Conservation (phyloP, 2,797 vertebrate genomes). For the Sebastes nivosus region DNA sequence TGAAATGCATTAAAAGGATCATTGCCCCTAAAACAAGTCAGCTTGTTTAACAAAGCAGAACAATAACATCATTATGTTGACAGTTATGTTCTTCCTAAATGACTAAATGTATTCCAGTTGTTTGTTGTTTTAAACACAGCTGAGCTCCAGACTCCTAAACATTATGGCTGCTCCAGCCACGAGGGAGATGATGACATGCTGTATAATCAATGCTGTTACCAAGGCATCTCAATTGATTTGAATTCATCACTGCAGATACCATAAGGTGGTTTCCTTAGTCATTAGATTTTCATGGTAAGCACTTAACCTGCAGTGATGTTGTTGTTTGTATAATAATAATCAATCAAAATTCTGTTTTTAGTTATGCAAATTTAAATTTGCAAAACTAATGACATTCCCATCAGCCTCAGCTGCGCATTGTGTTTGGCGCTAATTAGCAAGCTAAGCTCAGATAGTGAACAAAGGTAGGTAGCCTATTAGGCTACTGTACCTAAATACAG, state of each 20-base stretch:
- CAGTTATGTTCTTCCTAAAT: slow-evolving; percentile 6
- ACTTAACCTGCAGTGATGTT: not conserved
- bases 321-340: not conserved
- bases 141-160: slow-evolving; percentile 15
- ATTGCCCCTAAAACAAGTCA: not conserved
- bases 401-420: not conserved
- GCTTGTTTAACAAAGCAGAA: slow-evolving; percentile 15
- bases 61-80: slow-evolving; percentile 18
- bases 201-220: slow-evolving; percentile 47
- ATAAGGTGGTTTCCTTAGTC: not conserved
- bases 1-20: slow-evolving; percentile 10
- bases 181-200: slow-evolving; percentile 18
- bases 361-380: not conserved
- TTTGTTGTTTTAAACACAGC: slow-evolving; percentile 29
- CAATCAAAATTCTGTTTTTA: not conserved
- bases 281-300: not conserved
- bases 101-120: not conserved
- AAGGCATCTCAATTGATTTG: slow-evolving; percentile 13
- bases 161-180: slow-evolving; percentile 24
- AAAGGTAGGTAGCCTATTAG: too few relatives aligned
- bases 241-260: not conserved
- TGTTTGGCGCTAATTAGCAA: not conserved
- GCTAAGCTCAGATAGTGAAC: too few relatives aligned
- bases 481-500: too few relatives aligned
- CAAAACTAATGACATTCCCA: not conserved